Base-by-base conservation (phyloP, 2,888 invertebrate species). In the Phalangium opilio region DNA sequence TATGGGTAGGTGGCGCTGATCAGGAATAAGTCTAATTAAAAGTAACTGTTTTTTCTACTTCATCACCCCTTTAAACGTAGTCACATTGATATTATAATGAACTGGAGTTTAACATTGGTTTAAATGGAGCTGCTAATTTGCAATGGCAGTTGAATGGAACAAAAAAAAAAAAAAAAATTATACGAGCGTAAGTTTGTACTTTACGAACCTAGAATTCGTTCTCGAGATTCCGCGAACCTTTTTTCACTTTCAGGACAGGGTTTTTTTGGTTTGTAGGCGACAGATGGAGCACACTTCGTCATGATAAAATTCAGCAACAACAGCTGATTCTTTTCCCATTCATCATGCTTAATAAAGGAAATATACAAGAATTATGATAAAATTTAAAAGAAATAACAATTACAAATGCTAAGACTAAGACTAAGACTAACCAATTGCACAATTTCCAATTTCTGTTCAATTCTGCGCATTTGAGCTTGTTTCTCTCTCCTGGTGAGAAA, bases 401-500 rank as follows among this genome's bases (percentile, higher is more conserved):
- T 5, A 35, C 32, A 36, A 21, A 43, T 27, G 27, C 27, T 27
- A 27, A 8, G 27, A 7, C 8, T 27, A 27, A 27, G 8, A 27
- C 27, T 8, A 19, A 20, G 17, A 55, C 64, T 60, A 57, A 86
- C 90, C 68, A 89, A 84, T 57, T 81, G 79, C 54, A 89, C 81
- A 7, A 89, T 73, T 35, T 77, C 77, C 77, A 93, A 82, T 70
- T 95, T 93, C 50, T 82, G 76, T 66, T 95, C 91, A 35, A 96
- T 71, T 45, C 82, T 78, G 60, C 81, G 78, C 48, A 96, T 85
- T 64, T 87, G 85, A 1, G 81, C 77, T 64, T 93, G 84, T 64
- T 90, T 85, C 56, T 81, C 77, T 63, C 85, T 84, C 50, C 90
- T 72, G 57, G 84, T 83, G 32, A 79, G 74, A 66, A 91, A 87